These are phyloP conservation scores for Littorina saxatilis DNA, from an alignment of 1,140 invertebrate species.

Conservation along the genomic window DNA sequence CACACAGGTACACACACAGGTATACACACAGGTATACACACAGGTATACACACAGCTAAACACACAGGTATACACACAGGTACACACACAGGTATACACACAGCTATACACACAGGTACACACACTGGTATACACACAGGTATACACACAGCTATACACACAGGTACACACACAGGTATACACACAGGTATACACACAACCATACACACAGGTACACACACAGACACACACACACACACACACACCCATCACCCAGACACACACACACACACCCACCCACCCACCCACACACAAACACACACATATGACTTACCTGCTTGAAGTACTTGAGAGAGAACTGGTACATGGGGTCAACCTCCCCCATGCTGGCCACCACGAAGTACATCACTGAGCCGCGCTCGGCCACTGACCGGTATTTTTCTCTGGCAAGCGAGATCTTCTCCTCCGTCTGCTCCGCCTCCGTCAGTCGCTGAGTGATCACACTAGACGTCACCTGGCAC, in stretches of 20 bases:
- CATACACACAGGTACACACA: no score
- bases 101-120: background rate
- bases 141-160: background rate
- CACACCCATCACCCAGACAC: no score
- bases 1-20: background rate
- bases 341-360: slow-evolving; percentile 76
- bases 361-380: slow-evolving; percentile 77
- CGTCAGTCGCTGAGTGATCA: slow-evolving; percentile 85
- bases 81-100: background rate
- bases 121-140: background rate
- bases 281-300: no score
- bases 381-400: slow-evolving; percentile 76
- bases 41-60: no score
- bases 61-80: no score
- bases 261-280: no score
- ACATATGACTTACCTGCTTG: slow-evolving; percentile 78
- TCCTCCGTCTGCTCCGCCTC: slow-evolving; percentile 87
- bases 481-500: slow-evolving; percentile 72
- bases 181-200: no score
- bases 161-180: no score
- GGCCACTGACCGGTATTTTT: slow-evolving; percentile 74
- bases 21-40: no score
- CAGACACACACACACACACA: no score
- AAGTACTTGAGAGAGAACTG: slow-evolving; percentile 91
- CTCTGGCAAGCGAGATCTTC: slow-evolving; percentile 72